Base-by-base conservation (phyloP, 2,113 vertebrate species). In the Triplophysa tibetana region DNA sequence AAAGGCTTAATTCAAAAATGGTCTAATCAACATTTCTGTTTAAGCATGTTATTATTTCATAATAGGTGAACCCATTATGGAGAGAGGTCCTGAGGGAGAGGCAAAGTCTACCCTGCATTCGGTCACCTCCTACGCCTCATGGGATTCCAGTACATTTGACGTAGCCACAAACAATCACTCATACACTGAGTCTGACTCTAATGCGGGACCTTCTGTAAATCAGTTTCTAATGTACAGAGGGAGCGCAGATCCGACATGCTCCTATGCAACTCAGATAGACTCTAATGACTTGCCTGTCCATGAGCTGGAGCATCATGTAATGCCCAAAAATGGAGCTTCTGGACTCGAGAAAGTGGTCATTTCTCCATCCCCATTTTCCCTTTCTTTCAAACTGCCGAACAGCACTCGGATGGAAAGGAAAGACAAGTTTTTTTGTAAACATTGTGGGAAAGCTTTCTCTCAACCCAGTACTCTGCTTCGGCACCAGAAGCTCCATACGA, bases 401-500 rank as follows among this genome's bases (percentile, higher is more conserved):
- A 14, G 23, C 24, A 0, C 65, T 63, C 65, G 41, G 8, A 75
- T 50, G 60, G 52, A 66, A 54, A 74, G 60, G 33, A 72, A 69
- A 68, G 70, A 85, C 61, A 75, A 75, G 79, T 86, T 86, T 73
- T 52, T 73, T 67, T 85, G 86, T 67, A 86, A 86, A 62, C 77
- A 65, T n/a, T 84, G 86, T 43, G 86, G 83, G 14, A 87, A 86
- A 66, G 76, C 62, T 2, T 86, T 82, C 63, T 70, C 83, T 9
- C 81, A 79, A 61, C 14, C 81, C 66, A 85, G 81, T n/a, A 79
- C 81, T 19, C 81, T 87, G 1, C 62, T 83, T 10, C 69, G 83
- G 63, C 86, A 87, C 66, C 86, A 87, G 70, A 78, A 78, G 12
- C 70, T 86, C n/a, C 84, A 87, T 67, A 83, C 83, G 0, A 80